Evolutionary conservation across 1,140 invertebrate genomes (phyloP), one percentile per base, ranked within the genome.

Genomic region (Aphis gossypii): DNA sequence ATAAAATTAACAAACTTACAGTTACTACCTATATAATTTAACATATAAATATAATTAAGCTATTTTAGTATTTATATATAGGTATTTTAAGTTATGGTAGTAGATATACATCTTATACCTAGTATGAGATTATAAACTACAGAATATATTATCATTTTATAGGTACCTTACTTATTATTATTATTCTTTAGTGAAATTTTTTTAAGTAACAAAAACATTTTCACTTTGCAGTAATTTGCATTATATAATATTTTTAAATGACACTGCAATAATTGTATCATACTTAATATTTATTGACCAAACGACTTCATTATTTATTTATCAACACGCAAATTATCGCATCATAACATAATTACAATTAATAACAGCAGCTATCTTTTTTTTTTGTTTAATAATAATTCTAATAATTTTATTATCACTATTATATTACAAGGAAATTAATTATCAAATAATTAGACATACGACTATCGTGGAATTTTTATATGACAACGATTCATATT

Each of bases 341-440:
- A 68, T 68, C 76, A 82, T 35, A 82, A 35, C 5, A 82, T 82
- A 82, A 82, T 82, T 82, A 82, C 35, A 82, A 35, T 82, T 82
- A 82, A 35, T 35, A 38, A 38, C 68, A n/a, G 68, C 35, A 82
- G 76, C 76, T 21, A 38, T 82, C 76, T 82, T 82, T 82, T 82
- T 48, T 51, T 51, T 82, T 82, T 38, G 76, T 82, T 82, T 82
- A 82, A 38, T 82, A 82, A 82, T 82, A 38, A 82, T 82, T 82
- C 76, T 82, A 82, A 82, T 82, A 35, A 82, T 82, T 82, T 82
- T 82, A 38, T 82, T 35, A 68, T n/a, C 25, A 30, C 14, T n/a
- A 30, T n/a, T 68, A 82, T 21, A 82, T 35, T 82, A 82, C 76
- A 35, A 20, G 76, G 76, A 82, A 82, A 82, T 38, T 82, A 82